Evolutionary conservation across 2,113 vertebrate species (phyloP), one percentile per base, ranked within the genome.

Genomic region (Halichoerus grypus): DNA sequence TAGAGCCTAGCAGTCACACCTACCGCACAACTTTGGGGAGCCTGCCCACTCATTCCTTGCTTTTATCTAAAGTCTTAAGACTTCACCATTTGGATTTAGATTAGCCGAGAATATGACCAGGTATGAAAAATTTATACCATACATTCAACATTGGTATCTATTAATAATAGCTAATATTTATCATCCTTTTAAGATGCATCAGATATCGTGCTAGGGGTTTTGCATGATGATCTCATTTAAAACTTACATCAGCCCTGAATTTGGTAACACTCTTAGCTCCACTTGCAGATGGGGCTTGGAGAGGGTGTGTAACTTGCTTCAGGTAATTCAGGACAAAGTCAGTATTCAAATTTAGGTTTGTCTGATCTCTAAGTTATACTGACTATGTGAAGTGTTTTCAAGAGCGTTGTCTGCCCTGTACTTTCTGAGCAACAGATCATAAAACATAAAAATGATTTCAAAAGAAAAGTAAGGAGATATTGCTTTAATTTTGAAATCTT

Each of bases 391-490:
- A 53, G 21, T 69, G 9, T 85, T 77, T 33, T 81, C 19, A 69
- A 88, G 10, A 74, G 53, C 14, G 36, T 42, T 31, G 1, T n/a
- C 26, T 93, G 7, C 16, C 88, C 72, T 57, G 0, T n/a, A 49
- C 28, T n/a, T 6, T 95, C 16, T 89, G n/a, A 97, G 9, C n/a
- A 85, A 33, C 46, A 81, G 24, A n/a, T 39, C 16, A 76, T 65
- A 92, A 90, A 95, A 85, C 21, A 76, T 51, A 72, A 77, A 94
- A 21, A 51, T 69, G 31, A 53, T 89, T 93, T 86, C 18, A 89
- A 79, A 79, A 82, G 8, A 88, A 80, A 97, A 57, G 36, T 49
- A 74, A 90, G 12, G 14, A 28, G 11, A 69, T 18, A 94, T 87
- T n/a, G n/a, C 18, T 81, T 61, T 10, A 65, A 61, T 51, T 42